Evolutionary conservation across 2,113 vertebrate species (phyloP), one percentile per base, ranked within the genome.

Genomic region (Zosterops borbonicus): DNA sequence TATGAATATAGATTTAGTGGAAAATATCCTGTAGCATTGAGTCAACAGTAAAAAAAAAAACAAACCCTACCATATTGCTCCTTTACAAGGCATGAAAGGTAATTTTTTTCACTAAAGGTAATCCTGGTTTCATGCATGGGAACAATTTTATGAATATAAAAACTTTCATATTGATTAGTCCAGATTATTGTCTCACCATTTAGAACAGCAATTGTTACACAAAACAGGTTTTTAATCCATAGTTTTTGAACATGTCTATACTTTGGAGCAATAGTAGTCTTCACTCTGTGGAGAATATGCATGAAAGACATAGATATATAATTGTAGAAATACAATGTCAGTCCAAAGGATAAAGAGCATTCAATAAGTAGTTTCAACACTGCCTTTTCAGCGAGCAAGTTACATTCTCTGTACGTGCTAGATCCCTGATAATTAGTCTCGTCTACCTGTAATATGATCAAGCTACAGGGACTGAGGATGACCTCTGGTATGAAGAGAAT

Each of bases 391-490:
- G 73, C 76, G 95, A 91, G 89, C 76, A 94, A 94, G 82, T 88
- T 96, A 71, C 79, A 75, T 92, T 95, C 84, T 96, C 94, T 44
- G 76, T 87, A 86, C 63, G 94, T 96, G 75, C 76, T 96, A 96
- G 82, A 95, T 93, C 83, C 50, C 80, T 96, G 89, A 96, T 95
- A 96, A 97, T 96, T 97, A 96, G 73, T 49, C 85, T 96, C n/a
- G 7, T 91, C 79, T 93, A 86, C 86, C 76, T 94, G 83, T 59
- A 95, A 89, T 58, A 71, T 11, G 23, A 31, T 93, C 59, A 82
- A 90, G 27, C 29, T 94, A 95, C 35, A 88, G 79, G 77, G 25
- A 93, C 83, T 47, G 63, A 89, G 16, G 83, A 78, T 81, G 75
- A 92, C 68, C 83, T 52, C 39, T 77, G 92, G 15, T 62, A 56